phyloP scores from a whole-genome alignment of 2,797 vertebrate species.

The Valencia hispanica region DNA sequence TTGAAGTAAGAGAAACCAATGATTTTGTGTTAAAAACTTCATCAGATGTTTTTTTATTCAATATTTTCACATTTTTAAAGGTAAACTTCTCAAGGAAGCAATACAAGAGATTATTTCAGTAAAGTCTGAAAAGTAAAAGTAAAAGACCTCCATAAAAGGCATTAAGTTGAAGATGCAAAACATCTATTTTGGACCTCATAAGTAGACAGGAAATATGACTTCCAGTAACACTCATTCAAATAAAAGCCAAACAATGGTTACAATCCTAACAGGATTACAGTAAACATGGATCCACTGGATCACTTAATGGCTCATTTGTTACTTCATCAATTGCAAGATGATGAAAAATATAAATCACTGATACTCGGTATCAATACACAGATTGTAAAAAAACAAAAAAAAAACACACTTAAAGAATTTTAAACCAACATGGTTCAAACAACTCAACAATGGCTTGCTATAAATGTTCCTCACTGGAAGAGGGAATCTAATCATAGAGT shows the following conservation, averaged over 20 bases:
- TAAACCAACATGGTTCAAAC: conserved; percentile 59
- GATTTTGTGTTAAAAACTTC: conserved; percentile 61
- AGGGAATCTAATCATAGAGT: conserved; percentile 17
- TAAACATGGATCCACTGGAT: conserved; percentile 70
- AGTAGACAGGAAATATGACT: conserved; percentile 24
- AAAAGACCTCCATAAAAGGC: conserved; percentile 70
- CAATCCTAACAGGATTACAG: conserved; percentile 68
- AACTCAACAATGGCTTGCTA: conserved; percentile 34
- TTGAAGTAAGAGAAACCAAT: background rate
- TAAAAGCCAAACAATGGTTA: conserved; percentile 55
- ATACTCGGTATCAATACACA: conserved; percentile 66
- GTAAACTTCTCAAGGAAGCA: conserved; percentile 69
- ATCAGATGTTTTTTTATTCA: conserved; percentile 70
- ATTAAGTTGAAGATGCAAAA: conserved; percentile 51
- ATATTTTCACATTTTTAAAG: conserved; percentile 27
- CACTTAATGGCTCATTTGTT: conserved; percentile 38
- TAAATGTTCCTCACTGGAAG: conserved; percentile 34
- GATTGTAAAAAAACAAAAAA: too few species aligned
- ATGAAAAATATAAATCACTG: conserved; percentile 40
- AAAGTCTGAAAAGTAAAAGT: conserved; percentile 47
- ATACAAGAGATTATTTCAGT: conserved; percentile 31
- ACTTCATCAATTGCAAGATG: conserved; percentile 52
- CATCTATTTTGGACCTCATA: conserved; percentile 50
- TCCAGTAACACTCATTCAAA: conserved; percentile 36
- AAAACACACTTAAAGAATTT: conserved; percentile 43